Percentiles rank a stretch among this genome's conserved stretches.
These are phyloP conservation scores for Daphoenositta chrysoptera DNA, from an alignment of 2,113 vertebrate species.

Conservation along the genomic window DNA sequence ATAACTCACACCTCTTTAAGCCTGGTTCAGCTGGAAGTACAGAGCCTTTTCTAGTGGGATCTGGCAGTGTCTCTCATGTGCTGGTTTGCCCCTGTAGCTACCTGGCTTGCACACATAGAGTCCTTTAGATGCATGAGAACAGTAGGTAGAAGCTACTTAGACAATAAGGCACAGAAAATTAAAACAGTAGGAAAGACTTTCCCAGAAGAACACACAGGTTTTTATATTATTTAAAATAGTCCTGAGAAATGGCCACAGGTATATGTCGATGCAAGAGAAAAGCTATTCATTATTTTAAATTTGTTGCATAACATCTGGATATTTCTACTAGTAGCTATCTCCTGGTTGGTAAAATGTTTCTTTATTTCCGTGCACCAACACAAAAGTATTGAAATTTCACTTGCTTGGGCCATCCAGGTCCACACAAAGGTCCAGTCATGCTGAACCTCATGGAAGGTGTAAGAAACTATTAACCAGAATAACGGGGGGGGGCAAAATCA, in stretches of 20 bases:
- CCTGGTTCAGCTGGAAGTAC: not conserved
- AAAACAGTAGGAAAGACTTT: not conserved
- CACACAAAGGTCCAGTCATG: not conserved
- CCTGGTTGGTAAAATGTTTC: not conserved
- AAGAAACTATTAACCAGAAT: not conserved
- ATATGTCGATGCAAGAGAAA: not conserved
- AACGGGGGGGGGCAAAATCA: not conserved
- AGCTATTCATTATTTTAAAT: not conserved
- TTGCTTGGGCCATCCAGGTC: not conserved
- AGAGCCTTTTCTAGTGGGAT: not conserved
- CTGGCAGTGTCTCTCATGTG: not conserved
- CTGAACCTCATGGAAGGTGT: not conserved
- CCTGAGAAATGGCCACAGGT: not conserved
- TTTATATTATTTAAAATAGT: not conserved
- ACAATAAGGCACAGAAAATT: not conserved
- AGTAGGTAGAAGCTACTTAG: not conserved
- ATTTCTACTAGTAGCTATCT: not conserved
- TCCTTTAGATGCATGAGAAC: not conserved
- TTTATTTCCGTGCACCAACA: not conserved
- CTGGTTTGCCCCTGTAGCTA: not conserved
- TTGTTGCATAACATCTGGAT: not conserved
- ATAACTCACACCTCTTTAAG: not conserved
- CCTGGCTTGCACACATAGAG: not conserved
- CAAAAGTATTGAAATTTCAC: not conserved
- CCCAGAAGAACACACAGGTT: not conserved